Evolutionary conservation across 2,797 vertebrate species (phyloP).

Genomic region (Xiphophorus birchmanni): DNA sequence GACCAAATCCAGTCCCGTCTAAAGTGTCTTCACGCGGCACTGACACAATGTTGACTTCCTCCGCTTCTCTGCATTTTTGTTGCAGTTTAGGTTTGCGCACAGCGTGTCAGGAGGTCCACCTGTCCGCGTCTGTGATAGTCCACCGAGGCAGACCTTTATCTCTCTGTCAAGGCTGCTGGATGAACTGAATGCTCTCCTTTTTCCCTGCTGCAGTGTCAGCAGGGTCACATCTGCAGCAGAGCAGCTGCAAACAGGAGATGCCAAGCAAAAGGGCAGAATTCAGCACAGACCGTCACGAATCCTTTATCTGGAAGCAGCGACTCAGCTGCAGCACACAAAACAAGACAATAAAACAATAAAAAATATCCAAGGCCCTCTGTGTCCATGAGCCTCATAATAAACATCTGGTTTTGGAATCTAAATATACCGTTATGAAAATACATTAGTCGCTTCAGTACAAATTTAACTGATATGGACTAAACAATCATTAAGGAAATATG

Average conservation of each 20-base stretch:
- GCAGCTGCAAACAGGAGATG: conserved; percentile 32
- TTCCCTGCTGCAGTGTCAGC: conserved; percentile 21
- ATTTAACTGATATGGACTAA: not conserved
- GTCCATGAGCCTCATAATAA: not conserved
- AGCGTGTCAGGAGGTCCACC: conserved; percentile 19
- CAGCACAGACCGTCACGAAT: not conserved
- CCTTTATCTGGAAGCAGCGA: not conserved
- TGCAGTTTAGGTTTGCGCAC: not conserved
- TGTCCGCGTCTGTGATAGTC: not conserved
- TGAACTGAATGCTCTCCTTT: conserved; percentile 16
- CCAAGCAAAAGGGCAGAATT: not conserved
- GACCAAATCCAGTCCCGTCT: not conserved
- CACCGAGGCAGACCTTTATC: not conserved
- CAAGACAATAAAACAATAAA: not conserved
- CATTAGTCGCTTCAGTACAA: not conserved
- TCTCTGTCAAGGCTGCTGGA: conserved; percentile 44
- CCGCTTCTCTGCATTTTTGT: not conserved
- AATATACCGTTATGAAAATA: not conserved
- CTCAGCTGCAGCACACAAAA: conserved; percentile 9
- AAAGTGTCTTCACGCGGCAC: not conserved
- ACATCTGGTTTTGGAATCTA: not conserved
- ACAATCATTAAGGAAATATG: not conserved
- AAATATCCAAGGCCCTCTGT: not conserved
- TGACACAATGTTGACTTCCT: not conserved
- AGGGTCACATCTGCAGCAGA: conserved; percentile 25